Evolutionary conservation across 2,888 invertebrate species (phyloP).

Genomic region (Drosophila diplacantha): DNA sequence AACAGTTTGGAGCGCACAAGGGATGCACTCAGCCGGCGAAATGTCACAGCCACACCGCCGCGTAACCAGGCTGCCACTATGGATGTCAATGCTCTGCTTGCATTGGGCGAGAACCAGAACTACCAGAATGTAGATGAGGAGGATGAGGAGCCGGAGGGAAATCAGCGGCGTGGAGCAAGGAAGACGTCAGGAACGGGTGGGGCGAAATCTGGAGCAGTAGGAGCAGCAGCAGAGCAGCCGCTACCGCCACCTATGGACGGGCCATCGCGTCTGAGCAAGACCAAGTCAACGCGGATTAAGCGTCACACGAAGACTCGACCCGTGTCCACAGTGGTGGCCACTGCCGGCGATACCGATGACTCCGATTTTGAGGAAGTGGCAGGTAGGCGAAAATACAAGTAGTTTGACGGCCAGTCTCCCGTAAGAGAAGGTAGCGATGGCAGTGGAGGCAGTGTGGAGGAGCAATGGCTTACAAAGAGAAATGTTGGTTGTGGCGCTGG

Average conservation of each 20-base stretch:
- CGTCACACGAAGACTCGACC: constrained; percentile 74
- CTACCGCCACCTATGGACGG: constrained; percentile 55
- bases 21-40: constrained; percentile 73
- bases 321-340: constrained; percentile 76
- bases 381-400: constrained; percentile 79
- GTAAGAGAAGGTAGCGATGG: neutral
- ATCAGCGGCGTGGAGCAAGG: constrained; percentile 22
- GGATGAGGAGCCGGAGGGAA: constrained; percentile 42
- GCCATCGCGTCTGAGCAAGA: constrained; percentile 69
- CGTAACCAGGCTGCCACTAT: constrained; percentile 52
- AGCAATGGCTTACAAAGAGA: constrained; percentile 26
- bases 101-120: constrained; percentile 80
- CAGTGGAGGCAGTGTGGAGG: neutral
- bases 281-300: constrained; percentile 71
- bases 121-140: constrained; percentile 50
- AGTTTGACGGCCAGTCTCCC: constrained; percentile 39
- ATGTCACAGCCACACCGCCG: constrained; percentile 39
- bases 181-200: neutral
- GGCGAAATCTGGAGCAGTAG: constrained; percentile 1
- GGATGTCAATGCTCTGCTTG: constrained; percentile 83
- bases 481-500: constrained; percentile 62
- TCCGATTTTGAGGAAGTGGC: constrained; percentile 88
- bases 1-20: constrained; percentile 82
- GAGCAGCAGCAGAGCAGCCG: constrained; percentile 1
- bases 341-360: constrained; percentile 78